Evolutionary conservation across 2,797 vertebrate species (phyloP).

Genomic region (Urocyon cinereoargenteus): DNA sequence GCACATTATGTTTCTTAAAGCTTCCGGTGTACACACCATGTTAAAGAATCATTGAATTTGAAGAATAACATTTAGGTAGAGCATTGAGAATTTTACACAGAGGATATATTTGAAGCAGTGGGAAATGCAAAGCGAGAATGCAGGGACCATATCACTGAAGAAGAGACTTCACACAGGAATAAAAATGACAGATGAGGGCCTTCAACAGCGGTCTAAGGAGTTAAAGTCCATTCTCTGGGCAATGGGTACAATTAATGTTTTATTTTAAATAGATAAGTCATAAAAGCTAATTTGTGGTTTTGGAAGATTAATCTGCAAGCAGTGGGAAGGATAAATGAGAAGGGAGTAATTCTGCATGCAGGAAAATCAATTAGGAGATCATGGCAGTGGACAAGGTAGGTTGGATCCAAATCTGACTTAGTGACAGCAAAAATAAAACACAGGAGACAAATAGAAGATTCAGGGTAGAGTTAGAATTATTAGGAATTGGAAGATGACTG

Average conservation of each 20-base stretch:
- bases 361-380: background rate
- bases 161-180: background rate
- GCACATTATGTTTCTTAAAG: background rate
- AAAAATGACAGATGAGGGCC: background rate
- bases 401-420: background rate
- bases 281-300: background rate
- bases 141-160: background rate
- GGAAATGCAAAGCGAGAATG: background rate
- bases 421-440: background rate
- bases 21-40: background rate
- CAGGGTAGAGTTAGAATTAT: background rate
- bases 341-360: background rate
- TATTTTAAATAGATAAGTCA: slow-evolving; percentile 29
- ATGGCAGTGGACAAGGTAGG: background rate
- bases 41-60: background rate
- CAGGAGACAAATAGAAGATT: background rate
- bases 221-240: background rate
- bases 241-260: background rate
- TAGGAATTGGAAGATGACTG: background rate
- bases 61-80: background rate
- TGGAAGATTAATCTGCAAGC: background rate
- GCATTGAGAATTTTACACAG: background rate
- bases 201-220: background rate
- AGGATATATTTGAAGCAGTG: background rate
- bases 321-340: background rate